phyloP scores from a whole-genome alignment of 2,888 invertebrate species.

The Nephrotoma flavescens region DNA sequence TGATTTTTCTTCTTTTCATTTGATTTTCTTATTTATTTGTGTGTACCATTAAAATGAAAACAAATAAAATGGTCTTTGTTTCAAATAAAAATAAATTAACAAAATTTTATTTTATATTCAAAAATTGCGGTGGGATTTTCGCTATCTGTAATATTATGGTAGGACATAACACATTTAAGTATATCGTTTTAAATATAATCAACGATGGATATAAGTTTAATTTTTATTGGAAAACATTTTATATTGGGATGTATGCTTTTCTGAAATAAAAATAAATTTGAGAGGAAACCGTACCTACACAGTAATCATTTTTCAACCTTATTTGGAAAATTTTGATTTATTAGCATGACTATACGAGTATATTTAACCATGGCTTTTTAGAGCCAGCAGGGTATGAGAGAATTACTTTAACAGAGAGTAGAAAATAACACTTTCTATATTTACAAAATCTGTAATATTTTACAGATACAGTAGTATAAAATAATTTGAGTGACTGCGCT shows the following conservation, averaged over 20 bases:
- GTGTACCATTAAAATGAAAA: not conserved
- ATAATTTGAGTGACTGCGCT: too few species aligned
- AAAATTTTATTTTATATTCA: not conserved
- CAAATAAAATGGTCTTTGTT: not conserved
- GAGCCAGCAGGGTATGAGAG: too few species aligned
- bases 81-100: not conserved
- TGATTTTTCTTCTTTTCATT: not conserved
- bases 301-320: too few species aligned
- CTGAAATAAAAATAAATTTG: not conserved
- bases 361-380: too few species aligned
- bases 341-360: too few species aligned
- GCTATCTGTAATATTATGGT: not conserved
- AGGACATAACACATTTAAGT: not conserved
- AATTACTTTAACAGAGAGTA: too few species aligned
- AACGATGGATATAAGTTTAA: not conserved
- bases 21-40: not conserved
- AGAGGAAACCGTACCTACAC: too few species aligned
- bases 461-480: too few species aligned
- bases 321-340: too few species aligned
- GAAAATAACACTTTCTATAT: too few species aligned
- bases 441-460: too few species aligned
- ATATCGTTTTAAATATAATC: not conserved
- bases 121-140: not conserved
- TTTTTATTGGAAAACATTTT: not conserved
- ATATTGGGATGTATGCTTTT: not conserved